Percentiles rank a stretch among this genome's conserved stretches.
These are phyloP conservation scores for Babyrousa celebensis DNA, from an alignment of 2,797 vertebrate species.

Conservation along the genomic window DNA sequence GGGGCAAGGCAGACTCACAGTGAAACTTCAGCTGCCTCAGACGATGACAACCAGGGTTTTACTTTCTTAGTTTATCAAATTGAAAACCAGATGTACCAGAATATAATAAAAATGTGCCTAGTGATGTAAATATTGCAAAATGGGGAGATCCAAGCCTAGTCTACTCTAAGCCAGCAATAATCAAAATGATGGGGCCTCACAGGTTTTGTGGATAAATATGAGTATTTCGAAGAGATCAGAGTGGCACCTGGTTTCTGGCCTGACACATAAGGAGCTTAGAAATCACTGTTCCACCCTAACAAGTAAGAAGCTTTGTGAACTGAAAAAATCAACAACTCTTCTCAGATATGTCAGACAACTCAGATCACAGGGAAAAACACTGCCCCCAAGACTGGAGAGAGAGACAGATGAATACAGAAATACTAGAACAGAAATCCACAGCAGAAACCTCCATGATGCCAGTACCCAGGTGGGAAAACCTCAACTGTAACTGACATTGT, in stretches of 20 bases:
- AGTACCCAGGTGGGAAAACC: not conserved
- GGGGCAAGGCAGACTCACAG: constrained; percentile 59
- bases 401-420: not conserved
- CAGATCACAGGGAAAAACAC: not conserved
- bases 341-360: not conserved
- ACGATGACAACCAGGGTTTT: constrained; percentile 50
- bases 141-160: not conserved
- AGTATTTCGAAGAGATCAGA: not conserved
- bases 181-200: not conserved
- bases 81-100: constrained; percentile 52
- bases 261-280: not conserved
- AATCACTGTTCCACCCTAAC: not conserved
- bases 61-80: constrained; percentile 10
- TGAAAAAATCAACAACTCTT: not conserved
- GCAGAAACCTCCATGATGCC: not conserved
- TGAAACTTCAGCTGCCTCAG: constrained; percentile 54
- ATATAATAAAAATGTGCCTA: constrained; percentile 5
- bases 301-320: not conserved
- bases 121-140: not conserved
- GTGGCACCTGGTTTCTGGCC: not conserved
- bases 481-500: not conserved
- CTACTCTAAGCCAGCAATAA: not conserved
- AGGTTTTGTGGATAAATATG: not conserved
- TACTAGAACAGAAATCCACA: not conserved
- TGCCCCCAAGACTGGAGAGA: not conserved